A percentile compares a stretch with the other conserved stretches of the same genome.
These are phyloP conservation scores for Ochotona curzoniae DNA, from an alignment of 2,113 vertebrate species.

Conservation along the genomic window DNA sequence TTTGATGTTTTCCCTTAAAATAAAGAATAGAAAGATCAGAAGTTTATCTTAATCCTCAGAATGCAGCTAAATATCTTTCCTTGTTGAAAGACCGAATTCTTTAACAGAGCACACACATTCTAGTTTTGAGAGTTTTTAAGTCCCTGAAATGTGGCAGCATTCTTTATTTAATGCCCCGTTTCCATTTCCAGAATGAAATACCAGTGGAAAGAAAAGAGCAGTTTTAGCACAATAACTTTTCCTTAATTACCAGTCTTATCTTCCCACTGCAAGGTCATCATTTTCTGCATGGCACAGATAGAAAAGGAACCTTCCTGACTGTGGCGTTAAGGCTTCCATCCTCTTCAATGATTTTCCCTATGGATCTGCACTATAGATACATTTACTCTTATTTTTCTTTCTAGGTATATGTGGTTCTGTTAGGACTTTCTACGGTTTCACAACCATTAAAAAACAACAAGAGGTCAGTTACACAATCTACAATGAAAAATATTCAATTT, in stretches of 20 bases:
- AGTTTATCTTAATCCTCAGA: conserved; percentile 50
- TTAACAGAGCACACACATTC: background rate
- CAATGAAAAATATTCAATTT: background rate
- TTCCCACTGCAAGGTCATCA: background rate
- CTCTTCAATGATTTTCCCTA: conserved; percentile 7
- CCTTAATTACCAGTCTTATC: background rate
- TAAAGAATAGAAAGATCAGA: background rate
- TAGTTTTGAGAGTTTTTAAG: background rate
- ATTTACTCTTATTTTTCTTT: background rate
- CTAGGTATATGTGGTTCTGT: background rate
- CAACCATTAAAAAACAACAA: background rate
- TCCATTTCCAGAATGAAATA: background rate
- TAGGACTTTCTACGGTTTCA: conserved; percentile 26
- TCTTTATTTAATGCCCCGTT: conserved; percentile 32
- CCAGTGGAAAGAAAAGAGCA: background rate
- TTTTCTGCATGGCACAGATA: background rate
- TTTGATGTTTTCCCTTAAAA: background rate
- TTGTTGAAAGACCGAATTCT: conserved; percentile 37
- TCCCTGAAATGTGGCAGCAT: background rate
- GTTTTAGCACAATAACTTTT: conserved; percentile 1
- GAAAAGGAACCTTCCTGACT: background rate
- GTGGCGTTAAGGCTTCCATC: background rate
- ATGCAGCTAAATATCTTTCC: conserved; percentile 21
- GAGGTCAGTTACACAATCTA: background rate
- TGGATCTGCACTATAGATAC: background rate